phyloP scores from a whole-genome alignment of 92 coral and sea anemone genomes.

The Zoanthus gigantus region DNA sequence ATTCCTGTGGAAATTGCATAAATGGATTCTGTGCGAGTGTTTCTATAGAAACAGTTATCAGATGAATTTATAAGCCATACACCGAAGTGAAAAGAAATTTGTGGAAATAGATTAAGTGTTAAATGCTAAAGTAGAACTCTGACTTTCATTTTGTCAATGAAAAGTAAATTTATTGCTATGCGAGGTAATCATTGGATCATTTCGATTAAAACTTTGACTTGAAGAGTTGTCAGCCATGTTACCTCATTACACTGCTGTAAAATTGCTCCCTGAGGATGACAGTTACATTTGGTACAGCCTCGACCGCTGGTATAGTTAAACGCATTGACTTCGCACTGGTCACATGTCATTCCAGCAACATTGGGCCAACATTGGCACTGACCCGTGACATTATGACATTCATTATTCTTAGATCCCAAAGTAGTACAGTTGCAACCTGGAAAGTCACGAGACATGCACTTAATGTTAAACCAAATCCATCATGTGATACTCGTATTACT shows the following conservation, averaged over 20 bases:
- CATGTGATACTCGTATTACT: not conserved
- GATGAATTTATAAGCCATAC: too few species aligned
- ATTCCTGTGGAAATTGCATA: too few species aligned
- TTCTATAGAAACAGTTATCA: too few species aligned
- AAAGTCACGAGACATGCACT: not conserved
- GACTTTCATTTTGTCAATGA: too few species aligned
- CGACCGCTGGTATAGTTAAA: slow-evolving; percentile 77
- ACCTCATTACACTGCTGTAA: slow-evolving; percentile 84
- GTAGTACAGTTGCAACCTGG: slow-evolving; percentile 85
- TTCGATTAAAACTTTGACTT: too few species aligned
- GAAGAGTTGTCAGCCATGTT: not conserved
- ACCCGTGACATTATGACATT: slow-evolving; percentile 81
- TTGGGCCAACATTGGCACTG: slow-evolving; percentile 79
- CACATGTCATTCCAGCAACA: slow-evolving; percentile 81
- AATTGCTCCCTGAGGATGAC: slow-evolving; percentile 74
- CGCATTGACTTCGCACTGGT: slow-evolving; percentile 74
- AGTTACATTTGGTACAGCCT: slow-evolving; percentile 86
- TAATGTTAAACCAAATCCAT: not conserved
- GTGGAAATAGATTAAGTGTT: too few species aligned
- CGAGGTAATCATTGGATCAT: too few species aligned
- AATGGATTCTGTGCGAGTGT: too few species aligned
- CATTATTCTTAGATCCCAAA: slow-evolving; percentile 67
- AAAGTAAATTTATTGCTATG: too few species aligned
- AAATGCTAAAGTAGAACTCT: too few species aligned
- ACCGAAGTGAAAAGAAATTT: not conserved